phyloP scores from a whole-genome alignment of 2,113 vertebrate genomes.

The Columba livia region DNA sequence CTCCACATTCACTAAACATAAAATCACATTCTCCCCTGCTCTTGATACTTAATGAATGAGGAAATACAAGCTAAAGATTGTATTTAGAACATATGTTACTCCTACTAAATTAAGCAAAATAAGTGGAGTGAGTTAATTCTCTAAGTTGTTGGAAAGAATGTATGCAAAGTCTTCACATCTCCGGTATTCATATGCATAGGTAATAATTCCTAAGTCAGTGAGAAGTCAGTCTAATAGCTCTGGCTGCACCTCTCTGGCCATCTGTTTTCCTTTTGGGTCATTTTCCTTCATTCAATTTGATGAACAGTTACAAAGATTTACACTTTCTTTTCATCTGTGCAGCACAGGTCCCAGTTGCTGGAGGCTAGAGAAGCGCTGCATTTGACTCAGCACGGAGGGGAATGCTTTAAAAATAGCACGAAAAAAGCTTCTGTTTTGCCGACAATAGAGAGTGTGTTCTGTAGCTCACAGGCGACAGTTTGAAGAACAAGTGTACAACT shows the following conservation, averaged over 20 bases:
- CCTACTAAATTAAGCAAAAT: slow-evolving; percentile 19
- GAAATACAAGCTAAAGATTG: neutral
- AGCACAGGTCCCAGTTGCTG: neutral
- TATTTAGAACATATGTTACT: neutral
- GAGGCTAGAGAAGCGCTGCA: neutral
- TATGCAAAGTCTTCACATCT: neutral
- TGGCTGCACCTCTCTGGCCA: neutral
- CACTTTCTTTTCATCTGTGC: neutral
- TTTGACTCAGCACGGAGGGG: neutral
- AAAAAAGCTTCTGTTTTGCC: neutral
- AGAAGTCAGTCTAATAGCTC: neutral
- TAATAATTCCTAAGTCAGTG: neutral
- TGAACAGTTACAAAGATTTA: neutral
- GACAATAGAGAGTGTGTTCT: neutral
- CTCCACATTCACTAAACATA: neutral
- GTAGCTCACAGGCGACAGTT: neutral
- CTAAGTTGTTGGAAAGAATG: neutral
- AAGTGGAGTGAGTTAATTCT: neutral
- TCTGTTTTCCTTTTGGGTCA: neutral
- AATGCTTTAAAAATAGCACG: neutral
- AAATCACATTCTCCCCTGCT: neutral
- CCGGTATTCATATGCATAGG: neutral
- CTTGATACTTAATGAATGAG: neutral
- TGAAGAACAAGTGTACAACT: neutral
- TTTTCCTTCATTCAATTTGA: neutral